Percentiles rank a stretch among this genome's conserved stretches.
Evolutionary conservation across 1,140 invertebrate genomes (phyloP).

Genomic region (Panagrolaimus sp.): DNA sequence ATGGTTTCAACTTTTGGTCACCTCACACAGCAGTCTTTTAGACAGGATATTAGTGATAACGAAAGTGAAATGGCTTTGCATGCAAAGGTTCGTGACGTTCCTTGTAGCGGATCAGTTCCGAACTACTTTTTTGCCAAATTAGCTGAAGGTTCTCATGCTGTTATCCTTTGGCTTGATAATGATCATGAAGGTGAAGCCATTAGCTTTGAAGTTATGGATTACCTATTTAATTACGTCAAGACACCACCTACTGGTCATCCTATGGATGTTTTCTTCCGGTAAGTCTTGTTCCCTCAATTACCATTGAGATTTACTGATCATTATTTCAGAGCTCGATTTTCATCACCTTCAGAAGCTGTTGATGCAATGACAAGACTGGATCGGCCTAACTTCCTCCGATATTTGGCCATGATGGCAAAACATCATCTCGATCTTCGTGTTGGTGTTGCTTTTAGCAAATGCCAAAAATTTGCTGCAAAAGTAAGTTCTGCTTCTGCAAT

Average conservation of each 20-base stretch:
- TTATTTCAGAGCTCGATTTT: background rate
- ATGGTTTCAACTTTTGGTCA: background rate
- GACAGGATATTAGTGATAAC: background rate
- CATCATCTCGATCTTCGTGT: background rate
- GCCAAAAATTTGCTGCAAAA: background rate
- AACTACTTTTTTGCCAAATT: background rate
- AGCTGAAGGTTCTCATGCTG: background rate
- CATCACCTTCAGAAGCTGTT: background rate
- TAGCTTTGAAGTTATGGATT: background rate
- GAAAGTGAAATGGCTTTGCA: background rate
- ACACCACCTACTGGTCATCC: background rate
- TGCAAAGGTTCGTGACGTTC: background rate
- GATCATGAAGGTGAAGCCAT: conserved; percentile 10
- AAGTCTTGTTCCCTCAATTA: background rate
- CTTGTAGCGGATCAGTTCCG: background rate
- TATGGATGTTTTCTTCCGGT: conserved; percentile 9
- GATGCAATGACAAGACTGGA: background rate
- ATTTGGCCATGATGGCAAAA: background rate
- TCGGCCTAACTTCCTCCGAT: background rate
- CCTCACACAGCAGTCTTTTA: background rate
- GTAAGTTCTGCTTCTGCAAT: background rate
- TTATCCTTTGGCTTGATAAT: background rate
- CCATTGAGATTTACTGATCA: background rate
- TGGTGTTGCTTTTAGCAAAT: background rate
- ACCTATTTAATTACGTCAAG: background rate